Evolutionary conservation across 1,140 invertebrate species (phyloP), one percentile per base, ranked within the genome.

Genomic region (Steinernema feltiae): DNA sequence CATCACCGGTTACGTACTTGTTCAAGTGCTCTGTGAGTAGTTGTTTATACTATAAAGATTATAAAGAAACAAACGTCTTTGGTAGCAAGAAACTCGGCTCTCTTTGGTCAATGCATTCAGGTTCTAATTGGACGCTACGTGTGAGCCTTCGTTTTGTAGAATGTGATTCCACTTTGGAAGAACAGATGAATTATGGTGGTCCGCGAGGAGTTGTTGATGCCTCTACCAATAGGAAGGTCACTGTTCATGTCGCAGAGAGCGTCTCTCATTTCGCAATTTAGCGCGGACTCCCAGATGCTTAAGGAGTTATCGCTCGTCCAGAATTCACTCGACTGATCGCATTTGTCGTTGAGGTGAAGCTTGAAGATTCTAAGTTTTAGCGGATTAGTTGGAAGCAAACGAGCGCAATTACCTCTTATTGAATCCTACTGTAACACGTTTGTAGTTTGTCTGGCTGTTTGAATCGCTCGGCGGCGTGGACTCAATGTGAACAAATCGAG

Each of bases 271-370:
- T 63, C 53, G 24, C 53, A 63, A 21, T 21, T 15, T 7, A 63
- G 7, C 15, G 12, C 15, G 2, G 53, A 63, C 24, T 63, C 53
- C 53, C 53, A 63, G 53, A 63, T 63, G 24, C 53, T 63, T 21
- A 63, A 27, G 24, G 53, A 63, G 24, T 63, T 63, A 27, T 63
- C 53, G 53, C 53, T 63, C 24, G 53, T 63, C 53, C 53, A 63
- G 53, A n/a, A 63, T 27, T 63, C 53, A 21, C 53, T 63, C 3
- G 53, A 63, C 53, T 63, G 53, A 21, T 63, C 53, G 53, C 53
- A 63, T 21, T 63, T 63, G 53, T 63, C 53, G 53, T 63, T 63
- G 7, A 63, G 7, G 53, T 63, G 53, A 7, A 63, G 53, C 24
- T 63, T 63, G 24, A 15, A 63, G 24, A 63, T 63, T 27, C 53